A percentile compares a stretch with the other conserved stretches of the same genome.
phyloP scores from a whole-genome alignment of 2,888 invertebrate species.

The Alentia gelatinosa region DNA sequence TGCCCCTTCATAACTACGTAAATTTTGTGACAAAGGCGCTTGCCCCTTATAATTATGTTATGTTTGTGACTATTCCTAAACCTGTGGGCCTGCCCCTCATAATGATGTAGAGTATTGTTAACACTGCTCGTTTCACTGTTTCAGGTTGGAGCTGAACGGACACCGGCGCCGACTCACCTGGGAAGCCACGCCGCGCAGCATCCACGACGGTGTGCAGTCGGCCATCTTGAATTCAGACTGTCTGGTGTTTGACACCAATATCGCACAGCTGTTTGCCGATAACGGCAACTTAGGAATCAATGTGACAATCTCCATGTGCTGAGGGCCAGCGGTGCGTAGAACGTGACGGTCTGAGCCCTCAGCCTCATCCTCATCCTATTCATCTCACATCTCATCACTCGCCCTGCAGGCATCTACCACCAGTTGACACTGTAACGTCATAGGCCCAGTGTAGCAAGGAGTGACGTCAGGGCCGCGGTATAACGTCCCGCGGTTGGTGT shows the following conservation, averaged over 20 bases:
- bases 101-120: too few species aligned
- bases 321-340: neutral
- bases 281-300: conserved; percentile 99
- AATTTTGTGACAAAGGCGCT: too few species aligned
- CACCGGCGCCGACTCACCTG: conserved; percentile 96
- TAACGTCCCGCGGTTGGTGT: neutral
- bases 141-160: conserved; percentile 96
- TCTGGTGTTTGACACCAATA: conserved; percentile 98
- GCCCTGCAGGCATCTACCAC: too few species aligned
- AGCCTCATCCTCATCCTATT: neutral
- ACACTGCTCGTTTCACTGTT: neutral
- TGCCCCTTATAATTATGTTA: too few species aligned
- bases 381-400: neutral
- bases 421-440: neutral
- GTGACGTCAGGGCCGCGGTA: neutral
- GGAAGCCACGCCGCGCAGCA: conserved; percentile 99
- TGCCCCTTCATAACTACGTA: too few species aligned
- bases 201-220: conserved; percentile 98
- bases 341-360: neutral
- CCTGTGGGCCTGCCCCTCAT: neutral
- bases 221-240: conserved; percentile 99
- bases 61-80: too few species aligned
- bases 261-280: conserved; percentile 98
- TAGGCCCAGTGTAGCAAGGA: too few species aligned
- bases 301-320: conserved; percentile 90